Percentiles rank a stretch among this genome's conserved stretches.
phyloP scores from a whole-genome alignment of 1,140 invertebrate species.

The Drosophila mayri region DNA sequence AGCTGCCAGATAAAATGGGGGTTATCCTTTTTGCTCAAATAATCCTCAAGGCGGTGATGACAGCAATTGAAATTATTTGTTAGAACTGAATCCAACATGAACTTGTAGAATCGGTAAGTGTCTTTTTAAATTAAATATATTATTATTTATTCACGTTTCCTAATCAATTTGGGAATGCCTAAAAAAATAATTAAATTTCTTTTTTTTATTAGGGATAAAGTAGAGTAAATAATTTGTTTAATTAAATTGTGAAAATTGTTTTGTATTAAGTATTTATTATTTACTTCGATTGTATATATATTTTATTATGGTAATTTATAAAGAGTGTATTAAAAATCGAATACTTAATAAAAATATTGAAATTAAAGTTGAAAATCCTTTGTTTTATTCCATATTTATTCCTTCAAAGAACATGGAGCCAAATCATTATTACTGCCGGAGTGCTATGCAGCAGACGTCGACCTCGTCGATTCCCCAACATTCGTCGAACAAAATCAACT shows the following conservation, averaged over 20 bases:
- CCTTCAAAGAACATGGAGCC: constrained; percentile 66
- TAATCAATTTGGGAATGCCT: too few species aligned
- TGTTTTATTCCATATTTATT: neutral
- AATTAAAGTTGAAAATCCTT: too few species aligned
- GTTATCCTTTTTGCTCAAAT: constrained; percentile 24
- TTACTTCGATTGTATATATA: too few species aligned
- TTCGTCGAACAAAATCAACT: constrained; percentile 58
- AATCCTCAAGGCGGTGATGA: constrained; percentile 5
- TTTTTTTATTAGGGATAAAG: too few species aligned
- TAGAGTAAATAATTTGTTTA: too few species aligned
- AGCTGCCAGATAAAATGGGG: constrained; percentile 40
- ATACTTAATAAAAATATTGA: too few species aligned
- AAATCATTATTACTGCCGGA: constrained; percentile 78
- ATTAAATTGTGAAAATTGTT: too few species aligned
- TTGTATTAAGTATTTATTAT: too few species aligned
- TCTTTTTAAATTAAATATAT: neutral
- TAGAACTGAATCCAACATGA: constrained; percentile 13
- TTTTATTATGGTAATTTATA: too few species aligned
- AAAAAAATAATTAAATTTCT: too few species aligned
- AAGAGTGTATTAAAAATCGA: too few species aligned
- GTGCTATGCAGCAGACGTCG: constrained; percentile 57
- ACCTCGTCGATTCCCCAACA: constrained; percentile 58
- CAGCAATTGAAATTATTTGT: constrained; percentile 14
- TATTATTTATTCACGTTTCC: neutral
- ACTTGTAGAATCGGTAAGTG: constrained; percentile 10